Evolutionary conservation across 2,888 invertebrate genomes (phyloP).

Genomic region (Entomobrya multifasciata): DNA sequence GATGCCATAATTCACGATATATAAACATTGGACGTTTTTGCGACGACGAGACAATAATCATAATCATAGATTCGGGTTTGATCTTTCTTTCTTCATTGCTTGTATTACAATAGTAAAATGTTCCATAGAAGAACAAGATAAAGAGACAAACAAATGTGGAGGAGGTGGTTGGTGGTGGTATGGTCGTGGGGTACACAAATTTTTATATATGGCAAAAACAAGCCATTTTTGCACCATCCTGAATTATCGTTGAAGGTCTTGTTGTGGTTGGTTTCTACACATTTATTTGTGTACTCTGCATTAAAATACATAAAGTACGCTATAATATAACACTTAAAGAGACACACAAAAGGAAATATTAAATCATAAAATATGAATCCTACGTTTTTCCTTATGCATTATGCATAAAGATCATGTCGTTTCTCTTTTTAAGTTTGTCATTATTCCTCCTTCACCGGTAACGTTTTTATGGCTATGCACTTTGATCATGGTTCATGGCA

Average conservation of each 20-base stretch:
- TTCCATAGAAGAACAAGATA: neutral
- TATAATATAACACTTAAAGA: no score
- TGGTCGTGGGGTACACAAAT: neutral
- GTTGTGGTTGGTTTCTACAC: neutral
- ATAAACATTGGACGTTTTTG: neutral
- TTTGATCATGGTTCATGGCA: no score
- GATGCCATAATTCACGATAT: neutral
- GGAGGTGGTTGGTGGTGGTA: slow-evolving; percentile 9
- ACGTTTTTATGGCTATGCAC: no score
- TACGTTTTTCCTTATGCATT: no score
- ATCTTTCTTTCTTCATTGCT: no score
- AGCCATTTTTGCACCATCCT: neutral
- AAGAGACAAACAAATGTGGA: slow-evolving; percentile 12
- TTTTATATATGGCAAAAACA: slow-evolving; percentile 11
- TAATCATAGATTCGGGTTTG: neutral
- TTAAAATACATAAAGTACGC: neutral
- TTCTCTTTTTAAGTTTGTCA: no score
- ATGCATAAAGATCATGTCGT: no score
- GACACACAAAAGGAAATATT: slow-evolving; percentile 15
- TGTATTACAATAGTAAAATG: neutral
- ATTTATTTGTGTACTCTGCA: neutral
- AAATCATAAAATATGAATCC: neutral
- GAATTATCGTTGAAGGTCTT: neutral
- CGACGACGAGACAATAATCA: neutral
- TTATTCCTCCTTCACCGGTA: no score